phyloP scores from a whole-genome alignment of 37 sponge, comb jelly and placozoan genomes.

The Bolinopsis microptera region DNA sequence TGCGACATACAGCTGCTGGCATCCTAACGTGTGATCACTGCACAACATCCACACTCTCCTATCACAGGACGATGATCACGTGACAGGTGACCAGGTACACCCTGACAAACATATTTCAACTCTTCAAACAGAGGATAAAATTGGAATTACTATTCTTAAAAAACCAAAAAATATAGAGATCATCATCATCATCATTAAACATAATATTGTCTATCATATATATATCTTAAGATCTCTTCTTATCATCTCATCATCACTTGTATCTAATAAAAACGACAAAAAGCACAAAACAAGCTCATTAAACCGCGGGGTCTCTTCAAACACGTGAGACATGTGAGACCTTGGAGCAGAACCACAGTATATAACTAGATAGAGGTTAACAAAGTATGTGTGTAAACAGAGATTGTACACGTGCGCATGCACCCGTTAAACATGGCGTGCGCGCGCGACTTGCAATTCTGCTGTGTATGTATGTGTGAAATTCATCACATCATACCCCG shows the following conservation, averaged over 20 bases:
- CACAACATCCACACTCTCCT: too few relatives aligned
- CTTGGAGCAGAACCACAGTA: not conserved
- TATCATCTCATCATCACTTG: not conserved
- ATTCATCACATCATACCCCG: not conserved
- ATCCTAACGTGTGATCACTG: too few relatives aligned
- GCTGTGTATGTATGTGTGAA: not conserved
- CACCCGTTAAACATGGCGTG: not conserved
- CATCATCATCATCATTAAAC: not conserved
- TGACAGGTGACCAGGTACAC: not conserved
- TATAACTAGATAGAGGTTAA: not conserved
- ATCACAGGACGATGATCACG: too few relatives aligned
- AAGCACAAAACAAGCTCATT: not conserved
- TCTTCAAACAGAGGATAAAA: not conserved
- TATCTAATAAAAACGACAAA: not conserved
- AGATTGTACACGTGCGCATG: not conserved
- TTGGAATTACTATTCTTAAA: not conserved
- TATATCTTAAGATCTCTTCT: not conserved
- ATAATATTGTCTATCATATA: not conserved
- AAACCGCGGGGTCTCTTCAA: not conserved
- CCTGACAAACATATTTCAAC: not conserved
- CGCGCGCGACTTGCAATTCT: not conserved
- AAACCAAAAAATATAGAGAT: not conserved
- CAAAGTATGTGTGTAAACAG: not conserved
- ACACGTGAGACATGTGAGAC: not conserved
- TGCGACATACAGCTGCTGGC: too few relatives aligned